Percentiles rank a stretch among this genome's conserved stretches.
Conservation (phyloP, 2,797 vertebrate genomes). For the Novumbra hubbsi region DNA sequence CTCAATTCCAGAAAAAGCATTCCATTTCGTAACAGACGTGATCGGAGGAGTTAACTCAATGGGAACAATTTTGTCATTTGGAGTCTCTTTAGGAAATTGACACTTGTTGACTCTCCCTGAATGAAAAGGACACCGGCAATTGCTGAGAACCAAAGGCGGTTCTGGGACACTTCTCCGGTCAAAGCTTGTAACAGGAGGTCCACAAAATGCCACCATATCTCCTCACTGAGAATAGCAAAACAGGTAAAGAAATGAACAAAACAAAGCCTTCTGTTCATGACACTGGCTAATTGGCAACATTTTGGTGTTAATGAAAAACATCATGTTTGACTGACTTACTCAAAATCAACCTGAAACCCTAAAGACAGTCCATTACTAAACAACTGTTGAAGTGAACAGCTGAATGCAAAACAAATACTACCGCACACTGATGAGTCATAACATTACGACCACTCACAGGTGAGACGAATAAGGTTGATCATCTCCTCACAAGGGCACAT, state of each 20-base stretch:
- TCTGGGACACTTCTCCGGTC: constrained; percentile 26
- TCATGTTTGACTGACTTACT: not conserved
- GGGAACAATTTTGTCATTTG: constrained; percentile 55
- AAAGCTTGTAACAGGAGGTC: constrained; percentile 23
- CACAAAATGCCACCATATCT: not conserved
- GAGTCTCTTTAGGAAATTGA: constrained; percentile 46
- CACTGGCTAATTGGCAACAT: not conserved
- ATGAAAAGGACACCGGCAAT: constrained; percentile 44
- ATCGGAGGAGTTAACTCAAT: constrained; percentile 37
- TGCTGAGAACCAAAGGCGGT: constrained; percentile 28
- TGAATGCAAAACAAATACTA: not conserved
- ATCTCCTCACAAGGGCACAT: too few relatives aligned
- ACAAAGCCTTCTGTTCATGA: constrained; percentile 2
- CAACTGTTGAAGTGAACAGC: not conserved
- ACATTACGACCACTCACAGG: too few relatives aligned
- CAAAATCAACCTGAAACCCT: not conserved
- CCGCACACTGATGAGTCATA: not conserved
- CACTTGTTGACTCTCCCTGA: constrained; percentile 52
- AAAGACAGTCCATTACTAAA: not conserved
- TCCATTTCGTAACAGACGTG: constrained; percentile 53
- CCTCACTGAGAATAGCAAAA: not conserved
- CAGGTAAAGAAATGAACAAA: not conserved
- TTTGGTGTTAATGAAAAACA: constrained; percentile 1
- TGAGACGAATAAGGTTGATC: too few relatives aligned
- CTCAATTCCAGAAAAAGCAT: constrained; percentile 36